Conservation (phyloP, 2,113 vertebrate species). For the Gnathonemus longibarbis region DNA sequence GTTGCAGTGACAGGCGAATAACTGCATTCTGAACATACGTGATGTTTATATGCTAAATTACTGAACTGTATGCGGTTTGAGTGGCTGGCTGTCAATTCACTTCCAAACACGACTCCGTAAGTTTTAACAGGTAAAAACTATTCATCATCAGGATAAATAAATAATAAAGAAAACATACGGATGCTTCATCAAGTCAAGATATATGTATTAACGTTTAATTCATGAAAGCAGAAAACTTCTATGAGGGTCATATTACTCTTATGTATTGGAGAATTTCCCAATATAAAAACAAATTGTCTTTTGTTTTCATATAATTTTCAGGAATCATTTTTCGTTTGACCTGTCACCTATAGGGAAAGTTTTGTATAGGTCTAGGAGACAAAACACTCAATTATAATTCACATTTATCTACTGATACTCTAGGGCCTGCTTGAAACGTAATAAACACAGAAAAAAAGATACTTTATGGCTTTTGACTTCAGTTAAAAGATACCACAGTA, state of each 20-base stretch:
- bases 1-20: neutral
- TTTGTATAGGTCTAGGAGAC: neutral
- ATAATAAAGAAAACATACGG: neutral
- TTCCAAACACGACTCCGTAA: neutral
- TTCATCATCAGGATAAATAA: neutral
- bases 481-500: neutral
- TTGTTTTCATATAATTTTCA: conserved; percentile 3
- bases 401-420: neutral
- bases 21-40: neutral
- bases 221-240: neutral
- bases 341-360: neutral
- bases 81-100: neutral
- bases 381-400: neutral
- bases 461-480: neutral
- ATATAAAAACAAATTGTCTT: neutral
- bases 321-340: neutral
- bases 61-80: neutral
- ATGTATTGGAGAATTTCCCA: neutral
- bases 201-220: neutral
- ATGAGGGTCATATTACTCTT: neutral
- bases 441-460: neutral
- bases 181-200: neutral
- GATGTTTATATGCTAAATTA: neutral
- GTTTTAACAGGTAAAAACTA: neutral
- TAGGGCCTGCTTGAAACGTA: neutral